Base-by-base conservation (phyloP, 1,140 invertebrate genomes). In the Daktulosphaira vitifoliae region DNA sequence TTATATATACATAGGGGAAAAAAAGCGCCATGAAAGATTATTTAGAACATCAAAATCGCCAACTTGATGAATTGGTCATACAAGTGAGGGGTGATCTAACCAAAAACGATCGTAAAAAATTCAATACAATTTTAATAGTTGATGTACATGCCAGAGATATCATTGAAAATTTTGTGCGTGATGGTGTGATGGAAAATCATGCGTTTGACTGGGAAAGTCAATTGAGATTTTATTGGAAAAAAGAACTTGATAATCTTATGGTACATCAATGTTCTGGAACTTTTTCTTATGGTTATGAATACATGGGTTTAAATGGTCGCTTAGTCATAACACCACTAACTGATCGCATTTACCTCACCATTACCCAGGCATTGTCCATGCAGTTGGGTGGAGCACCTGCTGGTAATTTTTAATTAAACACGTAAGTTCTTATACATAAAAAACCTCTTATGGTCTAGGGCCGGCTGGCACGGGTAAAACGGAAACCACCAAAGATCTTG, bases 191-290 rank as follows among this genome's bases (percentile, higher is more conserved):
- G 26, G 84, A 90, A 73, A 82, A 82, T 0, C 76, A 82, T 64
- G 90, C 94, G 74, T 96, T 95, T 71, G 84, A 90, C 68, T 96
- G 92, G 91, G 89, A 93, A 75, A 91, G 88, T 72, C 91, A 95
- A 75, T 78, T 96, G 64, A 77, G 90, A 68, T 95, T 93, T 76
- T 95, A 94, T 73, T 95, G 91, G 91, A 76, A 86, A 2, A 89
- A 86, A 71, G 25, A 46, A 20, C 6, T 62, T 3, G 90, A 94
- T 73, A 88, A 91, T 69, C 73, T 93, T 4, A 82, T 84, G 72
- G 83, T 93, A 7, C 78, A 84, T 49, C 92, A 95, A 71, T 95
- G 90, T 72, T 89, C 87, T 3, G 51, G 49, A 15, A 74, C 77
- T 23, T 94, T 95, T 73, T 85, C 91, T 65, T 95, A 93, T 72